A percentile compares a stretch with the other conserved stretches of the same genome.
Conservation (phyloP, 2,888 invertebrate genomes). For the Serrognathus titanus region DNA sequence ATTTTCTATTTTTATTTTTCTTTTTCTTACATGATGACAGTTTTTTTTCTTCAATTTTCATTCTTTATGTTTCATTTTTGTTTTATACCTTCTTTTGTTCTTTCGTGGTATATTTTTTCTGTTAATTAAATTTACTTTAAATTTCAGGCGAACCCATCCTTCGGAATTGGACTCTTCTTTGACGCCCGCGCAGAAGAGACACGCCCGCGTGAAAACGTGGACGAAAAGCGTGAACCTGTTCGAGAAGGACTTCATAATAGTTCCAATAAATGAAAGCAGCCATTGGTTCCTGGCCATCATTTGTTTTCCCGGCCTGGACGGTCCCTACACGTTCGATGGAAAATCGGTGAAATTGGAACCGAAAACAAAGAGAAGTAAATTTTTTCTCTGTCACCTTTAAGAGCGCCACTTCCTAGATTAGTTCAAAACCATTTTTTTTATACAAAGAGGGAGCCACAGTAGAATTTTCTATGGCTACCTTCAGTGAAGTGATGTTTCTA, state of each 20-base stretch:
- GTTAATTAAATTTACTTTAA: neutral
- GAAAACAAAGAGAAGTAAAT: conserved; percentile 52
- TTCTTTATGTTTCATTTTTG: too few relatives aligned
- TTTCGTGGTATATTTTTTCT: too few relatives aligned
- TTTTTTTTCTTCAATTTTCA: too few relatives aligned
- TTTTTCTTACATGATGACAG: too few relatives aligned
- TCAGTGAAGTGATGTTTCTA: too few relatives aligned
- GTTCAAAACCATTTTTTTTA: neutral
- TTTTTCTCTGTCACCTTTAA: neutral
- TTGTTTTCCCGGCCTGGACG: conserved; percentile 84
- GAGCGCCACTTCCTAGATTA: neutral
- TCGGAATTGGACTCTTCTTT: conserved; percentile 64
- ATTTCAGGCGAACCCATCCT: conserved; percentile 53
- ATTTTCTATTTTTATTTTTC: too few relatives aligned
- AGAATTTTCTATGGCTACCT: too few relatives aligned
- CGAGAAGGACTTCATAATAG: conserved; percentile 91
- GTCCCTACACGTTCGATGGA: conserved; percentile 67
- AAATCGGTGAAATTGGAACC: conserved; percentile 52
- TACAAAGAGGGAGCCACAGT: too few relatives aligned
- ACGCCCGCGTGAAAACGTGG: conserved; percentile 91
- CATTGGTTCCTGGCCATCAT: conserved; percentile 98
- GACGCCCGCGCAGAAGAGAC: conserved; percentile 78
- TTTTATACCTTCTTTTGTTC: too few relatives aligned
- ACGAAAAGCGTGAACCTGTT: conserved; percentile 96
- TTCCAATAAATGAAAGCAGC: conserved; percentile 97